Evolutionary conservation across 2,797 vertebrate species (phyloP).

Genomic region (Cygnus olor): DNA sequence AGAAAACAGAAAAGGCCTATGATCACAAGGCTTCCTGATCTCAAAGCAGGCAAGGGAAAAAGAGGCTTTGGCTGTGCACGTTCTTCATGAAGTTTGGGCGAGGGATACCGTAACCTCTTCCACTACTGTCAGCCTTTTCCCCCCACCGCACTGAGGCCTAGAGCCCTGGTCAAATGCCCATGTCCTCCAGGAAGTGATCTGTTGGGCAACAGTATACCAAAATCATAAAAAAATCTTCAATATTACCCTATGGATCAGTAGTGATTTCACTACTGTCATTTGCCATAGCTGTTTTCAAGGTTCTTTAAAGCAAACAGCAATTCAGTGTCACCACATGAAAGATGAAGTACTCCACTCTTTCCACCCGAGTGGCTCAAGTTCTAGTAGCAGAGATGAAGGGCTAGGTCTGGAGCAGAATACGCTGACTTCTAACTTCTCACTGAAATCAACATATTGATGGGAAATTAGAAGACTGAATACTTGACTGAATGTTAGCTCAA

Average conservation of each 20-base stretch:
- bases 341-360: background rate
- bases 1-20: background rate
- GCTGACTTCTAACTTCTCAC: background rate
- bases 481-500: constrained; percentile 51
- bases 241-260: background rate
- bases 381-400: background rate
- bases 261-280: background rate
- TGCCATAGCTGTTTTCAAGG: background rate
- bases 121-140: background rate
- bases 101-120: background rate
- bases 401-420: background rate
- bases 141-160: background rate
- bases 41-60: background rate
- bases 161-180: background rate
- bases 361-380: background rate
- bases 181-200: background rate
- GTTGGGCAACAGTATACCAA: background rate
- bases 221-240: background rate
- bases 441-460: constrained; percentile 20
- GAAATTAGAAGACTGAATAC: constrained; percentile 42
- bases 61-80: background rate
- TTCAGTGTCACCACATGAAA: background rate
- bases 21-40: background rate
- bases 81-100: background rate
- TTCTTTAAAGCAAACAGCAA: background rate